Percentiles rank a stretch among this genome's conserved stretches.
Conservation (phyloP, 1,140 invertebrate species). For the Drosophila repletoides region DNA sequence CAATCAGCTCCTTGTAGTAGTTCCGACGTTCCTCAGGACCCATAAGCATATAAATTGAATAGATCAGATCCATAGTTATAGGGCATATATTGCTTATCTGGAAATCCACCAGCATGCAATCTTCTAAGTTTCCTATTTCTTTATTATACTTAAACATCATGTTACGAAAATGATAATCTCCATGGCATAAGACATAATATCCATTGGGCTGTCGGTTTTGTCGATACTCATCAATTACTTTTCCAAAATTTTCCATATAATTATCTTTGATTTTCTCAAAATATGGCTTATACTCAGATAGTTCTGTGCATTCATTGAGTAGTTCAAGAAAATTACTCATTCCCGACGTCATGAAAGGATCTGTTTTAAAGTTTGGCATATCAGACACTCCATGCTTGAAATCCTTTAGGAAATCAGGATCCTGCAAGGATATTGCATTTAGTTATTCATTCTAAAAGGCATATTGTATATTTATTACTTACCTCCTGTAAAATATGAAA, state of each 20-base stretch:
- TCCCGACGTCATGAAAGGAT: constrained; percentile 40
- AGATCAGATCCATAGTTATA: constrained; percentile 44
- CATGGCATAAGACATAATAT: constrained; percentile 54
- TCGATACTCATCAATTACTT: constrained; percentile 39
- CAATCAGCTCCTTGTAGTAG: constrained; percentile 30
- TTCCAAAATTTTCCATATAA: neutral
- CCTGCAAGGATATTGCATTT: neutral
- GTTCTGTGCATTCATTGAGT: constrained; percentile 26
- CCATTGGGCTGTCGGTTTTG: constrained; percentile 6
- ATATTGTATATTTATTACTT: neutral
- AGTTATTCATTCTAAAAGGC: neutral
- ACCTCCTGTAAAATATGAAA: constrained; percentile 47
- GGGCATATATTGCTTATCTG: constrained; percentile 48
- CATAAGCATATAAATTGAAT: constrained; percentile 58
- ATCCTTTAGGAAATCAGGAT: constrained; percentile 32
- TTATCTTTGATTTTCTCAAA: constrained; percentile 30
- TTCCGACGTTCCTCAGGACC: constrained; percentile 39
- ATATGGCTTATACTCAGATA: constrained; percentile 43
- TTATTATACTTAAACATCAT: constrained; percentile 60
- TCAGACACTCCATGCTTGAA: constrained; percentile 42
- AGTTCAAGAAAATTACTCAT: constrained; percentile 43
- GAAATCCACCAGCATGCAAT: constrained; percentile 50
- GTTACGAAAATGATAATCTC: constrained; percentile 60
- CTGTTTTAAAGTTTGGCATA: constrained; percentile 6
- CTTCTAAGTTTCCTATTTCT: constrained; percentile 18